Evolutionary conservation across 2,113 vertebrate genomes (phyloP).

Genomic region (Psettodes erumei): DNA sequence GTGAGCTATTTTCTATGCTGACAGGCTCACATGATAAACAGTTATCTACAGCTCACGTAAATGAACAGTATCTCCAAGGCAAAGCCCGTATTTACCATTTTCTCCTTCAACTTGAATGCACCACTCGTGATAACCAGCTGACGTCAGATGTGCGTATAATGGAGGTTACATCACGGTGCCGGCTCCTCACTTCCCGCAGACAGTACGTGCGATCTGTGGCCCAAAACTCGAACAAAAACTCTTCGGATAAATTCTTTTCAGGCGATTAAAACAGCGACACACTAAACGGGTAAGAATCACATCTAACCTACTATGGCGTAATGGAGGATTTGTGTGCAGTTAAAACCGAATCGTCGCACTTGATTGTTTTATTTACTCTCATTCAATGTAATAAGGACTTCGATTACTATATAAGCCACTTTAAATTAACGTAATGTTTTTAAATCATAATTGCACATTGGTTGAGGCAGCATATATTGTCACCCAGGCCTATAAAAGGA

Average conservation of each 20-base stretch:
- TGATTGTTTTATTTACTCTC: neutral
- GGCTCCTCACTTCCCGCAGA: constrained; percentile 33
- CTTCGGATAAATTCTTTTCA: neutral
- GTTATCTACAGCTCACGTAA: neutral
- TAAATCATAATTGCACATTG: neutral
- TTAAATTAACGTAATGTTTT: neutral
- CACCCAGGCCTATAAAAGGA: neutral
- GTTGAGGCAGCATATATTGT: too few species aligned
- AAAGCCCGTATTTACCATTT: accelerated
- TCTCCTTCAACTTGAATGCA: accelerated
- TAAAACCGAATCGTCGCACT: neutral
- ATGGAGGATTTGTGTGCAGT: neutral
- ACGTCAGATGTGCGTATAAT: constrained; percentile 10
- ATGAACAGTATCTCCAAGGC: accelerated
- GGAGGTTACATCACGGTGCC: constrained; percentile 35
- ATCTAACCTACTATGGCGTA: too few species aligned
- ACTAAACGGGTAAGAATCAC: constrained; percentile 41
- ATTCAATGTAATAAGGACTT: neutral
- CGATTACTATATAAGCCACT: neutral
- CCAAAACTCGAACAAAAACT: neutral
- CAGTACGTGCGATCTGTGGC: neutral
- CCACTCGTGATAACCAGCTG: accelerated
- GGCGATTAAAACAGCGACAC: neutral
- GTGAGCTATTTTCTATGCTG: neutral
- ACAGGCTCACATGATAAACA: neutral